Evolutionary conservation across 1,140 invertebrate genomes (phyloP).

Genomic region (Drosophila suzukii): DNA sequence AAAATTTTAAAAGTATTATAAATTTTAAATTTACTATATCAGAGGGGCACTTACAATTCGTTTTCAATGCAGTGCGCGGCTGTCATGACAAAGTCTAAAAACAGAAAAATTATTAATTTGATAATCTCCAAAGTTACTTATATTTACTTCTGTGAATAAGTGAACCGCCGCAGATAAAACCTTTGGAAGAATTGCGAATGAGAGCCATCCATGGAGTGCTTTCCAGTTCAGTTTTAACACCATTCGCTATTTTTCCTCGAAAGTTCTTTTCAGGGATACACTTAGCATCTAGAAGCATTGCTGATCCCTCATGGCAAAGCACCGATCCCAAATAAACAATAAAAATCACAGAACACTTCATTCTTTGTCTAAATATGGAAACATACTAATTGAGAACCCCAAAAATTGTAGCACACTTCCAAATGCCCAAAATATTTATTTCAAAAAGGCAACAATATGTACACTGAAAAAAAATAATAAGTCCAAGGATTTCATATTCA

Average conservation of each 20-base stretch:
- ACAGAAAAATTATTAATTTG: background rate
- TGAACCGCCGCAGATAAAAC: background rate
- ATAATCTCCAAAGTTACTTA: background rate
- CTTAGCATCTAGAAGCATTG: background rate
- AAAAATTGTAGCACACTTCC: no score
- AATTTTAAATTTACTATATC: no score
- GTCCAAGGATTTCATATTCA: no score
- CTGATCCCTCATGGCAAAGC: no score
- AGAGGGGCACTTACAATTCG: background rate
- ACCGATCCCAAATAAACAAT: no score
- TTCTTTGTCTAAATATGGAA: no score
- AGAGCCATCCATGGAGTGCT: background rate
- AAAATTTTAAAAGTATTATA: background rate
- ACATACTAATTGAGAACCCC: no score
- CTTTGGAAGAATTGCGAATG: background rate
- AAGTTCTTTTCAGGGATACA: background rate
- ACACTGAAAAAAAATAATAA: no score
- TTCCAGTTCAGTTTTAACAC: background rate
- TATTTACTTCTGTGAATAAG: background rate
- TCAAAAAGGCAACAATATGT: no score
- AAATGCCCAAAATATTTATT: no score
- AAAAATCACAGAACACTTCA: no score
- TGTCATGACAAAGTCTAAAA: background rate
- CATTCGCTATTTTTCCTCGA: background rate
- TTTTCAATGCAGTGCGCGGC: background rate